Percentiles rank a stretch among this genome's conserved stretches.
Conservation (phyloP, 2,888 invertebrate species). For the Cremastinae sp. region DNA sequence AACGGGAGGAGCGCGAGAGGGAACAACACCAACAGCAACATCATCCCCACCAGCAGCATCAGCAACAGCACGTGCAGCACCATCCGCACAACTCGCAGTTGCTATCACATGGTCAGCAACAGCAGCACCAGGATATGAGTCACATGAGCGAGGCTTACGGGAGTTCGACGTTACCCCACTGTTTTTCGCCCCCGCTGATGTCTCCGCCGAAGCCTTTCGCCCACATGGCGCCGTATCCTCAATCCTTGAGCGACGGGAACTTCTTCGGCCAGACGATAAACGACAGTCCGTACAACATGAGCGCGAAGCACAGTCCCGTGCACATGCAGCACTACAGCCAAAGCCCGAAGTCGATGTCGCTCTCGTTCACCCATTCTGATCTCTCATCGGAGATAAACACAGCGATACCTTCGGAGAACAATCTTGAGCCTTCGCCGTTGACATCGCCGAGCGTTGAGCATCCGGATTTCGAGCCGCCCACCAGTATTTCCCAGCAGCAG, state of each 20-base stretch:
- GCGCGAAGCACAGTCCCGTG: conserved; percentile 79
- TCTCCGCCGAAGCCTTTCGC: conserved; percentile 77
- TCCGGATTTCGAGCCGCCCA: conserved; percentile 89
- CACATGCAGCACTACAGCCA: conserved; percentile 79
- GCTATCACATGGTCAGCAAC: conserved; percentile 68
- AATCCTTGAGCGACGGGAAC: conserved; percentile 73
- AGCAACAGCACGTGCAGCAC: conserved; percentile 66
- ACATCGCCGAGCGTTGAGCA: conserved; percentile 86
- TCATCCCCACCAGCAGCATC: conserved; percentile 69
- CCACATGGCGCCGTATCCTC: conserved; percentile 78
- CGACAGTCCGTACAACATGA: conserved; percentile 76
- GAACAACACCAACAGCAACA: conserved; percentile 71
- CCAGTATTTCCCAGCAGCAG: conserved; percentile 81
- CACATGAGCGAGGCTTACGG: conserved; percentile 75
- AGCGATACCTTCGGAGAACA: conserved; percentile 86
- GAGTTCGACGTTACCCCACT: conserved; percentile 70
- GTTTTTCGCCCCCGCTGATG: conserved; percentile 77
- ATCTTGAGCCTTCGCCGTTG: conserved; percentile 84
- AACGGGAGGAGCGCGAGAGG: conserved; percentile 74
- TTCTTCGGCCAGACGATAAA: conserved; percentile 75
- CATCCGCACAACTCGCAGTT: conserved; percentile 68
- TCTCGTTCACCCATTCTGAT: conserved; percentile 86
- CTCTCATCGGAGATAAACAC: conserved; percentile 89
- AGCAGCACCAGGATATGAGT: conserved; percentile 70
- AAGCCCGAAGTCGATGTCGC: conserved; percentile 79